Percentiles rank a stretch among this genome's conserved stretches.
phyloP scores from a whole-genome alignment of 1,140 invertebrate genomes.

The Cydia amplana region DNA sequence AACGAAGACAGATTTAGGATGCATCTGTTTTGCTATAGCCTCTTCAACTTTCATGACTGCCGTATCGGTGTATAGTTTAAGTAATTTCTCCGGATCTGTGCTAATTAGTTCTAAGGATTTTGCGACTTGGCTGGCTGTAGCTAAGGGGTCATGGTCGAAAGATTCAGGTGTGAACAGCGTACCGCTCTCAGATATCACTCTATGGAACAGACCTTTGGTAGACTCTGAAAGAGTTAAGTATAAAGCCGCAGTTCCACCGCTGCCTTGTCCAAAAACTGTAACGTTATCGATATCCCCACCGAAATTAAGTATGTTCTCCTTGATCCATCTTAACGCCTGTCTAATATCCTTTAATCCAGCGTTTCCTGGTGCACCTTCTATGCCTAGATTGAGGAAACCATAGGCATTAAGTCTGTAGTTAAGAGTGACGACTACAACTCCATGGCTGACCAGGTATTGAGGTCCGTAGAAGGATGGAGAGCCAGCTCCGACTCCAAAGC shows the following conservation, averaged over 20 bases:
- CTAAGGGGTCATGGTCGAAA: constrained; percentile 60
- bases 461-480: constrained; percentile 77
- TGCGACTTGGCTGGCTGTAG: constrained; percentile 62
- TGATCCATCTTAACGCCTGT: constrained; percentile 83
- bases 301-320: constrained; percentile 82
- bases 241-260: constrained; percentile 80
- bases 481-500: constrained; percentile 79
- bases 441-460: constrained; percentile 78
- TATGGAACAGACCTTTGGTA: constrained; percentile 81
- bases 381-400: constrained; percentile 84
- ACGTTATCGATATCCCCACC: constrained; percentile 84
- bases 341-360: constrained; percentile 81
- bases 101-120: constrained; percentile 61
- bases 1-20: constrained; percentile 67
- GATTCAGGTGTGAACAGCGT: constrained; percentile 59
- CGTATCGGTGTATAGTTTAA: constrained; percentile 56
- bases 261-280: constrained; percentile 83
- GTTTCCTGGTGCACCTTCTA: constrained; percentile 70
- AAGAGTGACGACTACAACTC: constrained; percentile 79
- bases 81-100: constrained; percentile 53
- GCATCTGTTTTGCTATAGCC: constrained; percentile 69
- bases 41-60: constrained; percentile 58
- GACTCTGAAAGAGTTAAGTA: constrained; percentile 82
- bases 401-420: constrained; percentile 82
- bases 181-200: constrained; percentile 69